Percentiles rank a stretch among this genome's conserved stretches.
phyloP scores from a whole-genome alignment of 2,888 invertebrate species.

The Tolmerus cingulatus region DNA sequence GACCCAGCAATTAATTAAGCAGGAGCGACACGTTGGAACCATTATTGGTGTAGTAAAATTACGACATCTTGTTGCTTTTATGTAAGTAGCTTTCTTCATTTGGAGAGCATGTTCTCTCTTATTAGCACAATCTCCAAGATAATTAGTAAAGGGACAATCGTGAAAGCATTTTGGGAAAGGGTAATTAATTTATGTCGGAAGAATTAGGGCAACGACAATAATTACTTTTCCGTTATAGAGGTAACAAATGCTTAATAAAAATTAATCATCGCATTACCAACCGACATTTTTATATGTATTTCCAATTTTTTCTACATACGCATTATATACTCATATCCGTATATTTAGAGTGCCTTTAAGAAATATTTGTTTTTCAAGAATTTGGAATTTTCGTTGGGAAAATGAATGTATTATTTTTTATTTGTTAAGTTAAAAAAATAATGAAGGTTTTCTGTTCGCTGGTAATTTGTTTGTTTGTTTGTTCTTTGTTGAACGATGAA shows the following conservation, averaged over 20 bases:
- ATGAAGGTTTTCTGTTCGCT: too few species aligned
- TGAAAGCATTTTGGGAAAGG: constrained; percentile 11
- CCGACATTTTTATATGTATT: not conserved
- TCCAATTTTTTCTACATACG: not conserved
- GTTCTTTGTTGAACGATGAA: too few species aligned
- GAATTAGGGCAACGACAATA: constrained; percentile 3
- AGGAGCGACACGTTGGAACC: constrained; percentile 31
- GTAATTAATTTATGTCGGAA: constrained; percentile 27
- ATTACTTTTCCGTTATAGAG: constrained; percentile 3
- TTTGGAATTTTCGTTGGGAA: not conserved
- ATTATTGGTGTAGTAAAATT: constrained; percentile 39
- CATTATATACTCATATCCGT: not conserved
- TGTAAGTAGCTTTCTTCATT: not conserved
- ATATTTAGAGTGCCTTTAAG: not conserved
- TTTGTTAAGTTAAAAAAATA: too few species aligned
- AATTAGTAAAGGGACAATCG: constrained; percentile 31
- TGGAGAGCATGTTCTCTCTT: constrained; percentile 3
- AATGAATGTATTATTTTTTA: too few species aligned
- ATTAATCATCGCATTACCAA: not conserved
- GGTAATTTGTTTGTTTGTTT: too few species aligned
- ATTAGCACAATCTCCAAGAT: constrained; percentile 32
- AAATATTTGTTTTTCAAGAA: not conserved
- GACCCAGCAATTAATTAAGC: constrained; percentile 32
- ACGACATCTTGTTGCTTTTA: constrained; percentile 38
- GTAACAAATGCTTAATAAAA: not conserved